phyloP scores from a whole-genome alignment of 1,140 invertebrate genomes.

The Orchesella cincta region DNA sequence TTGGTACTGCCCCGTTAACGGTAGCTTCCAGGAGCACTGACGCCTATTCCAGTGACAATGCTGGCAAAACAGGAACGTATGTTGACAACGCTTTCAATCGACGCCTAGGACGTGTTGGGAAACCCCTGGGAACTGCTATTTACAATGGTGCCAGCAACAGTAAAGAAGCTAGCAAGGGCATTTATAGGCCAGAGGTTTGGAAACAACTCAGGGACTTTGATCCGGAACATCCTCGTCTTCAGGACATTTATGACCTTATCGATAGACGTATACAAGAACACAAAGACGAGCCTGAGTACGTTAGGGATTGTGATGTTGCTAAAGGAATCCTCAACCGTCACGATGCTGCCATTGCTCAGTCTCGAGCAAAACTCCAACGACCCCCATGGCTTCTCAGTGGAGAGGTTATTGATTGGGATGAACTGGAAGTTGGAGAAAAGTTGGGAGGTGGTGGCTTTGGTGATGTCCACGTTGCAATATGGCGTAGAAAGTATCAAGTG shows the following conservation, averaged over 20 bases:
- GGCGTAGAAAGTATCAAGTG: neutral
- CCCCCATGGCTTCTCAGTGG: neutral
- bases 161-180: neutral
- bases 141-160: neutral
- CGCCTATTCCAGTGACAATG: too few relatives aligned
- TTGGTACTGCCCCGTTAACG: too few relatives aligned
- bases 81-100: constrained; percentile 1
- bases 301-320: neutral
- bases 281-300: neutral
- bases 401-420: constrained; percentile 5
- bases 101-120: constrained; percentile 1
- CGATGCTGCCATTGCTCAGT: neutral
- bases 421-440: neutral
- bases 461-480: constrained; percentile 4
- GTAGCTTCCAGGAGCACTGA: too few relatives aligned
- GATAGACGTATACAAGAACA: neutral
- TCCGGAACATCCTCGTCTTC: neutral
- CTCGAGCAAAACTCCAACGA: neutral
- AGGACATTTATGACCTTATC: neutral
- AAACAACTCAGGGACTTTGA: neutral
- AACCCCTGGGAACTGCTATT: neutral
- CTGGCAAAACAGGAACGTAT: too few relatives aligned
- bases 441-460: neutral
- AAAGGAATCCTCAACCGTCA: constrained; percentile 7
- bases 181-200: neutral